Conservation (phyloP, 2,888 invertebrate species). For the Phymatocera aterrima region DNA sequence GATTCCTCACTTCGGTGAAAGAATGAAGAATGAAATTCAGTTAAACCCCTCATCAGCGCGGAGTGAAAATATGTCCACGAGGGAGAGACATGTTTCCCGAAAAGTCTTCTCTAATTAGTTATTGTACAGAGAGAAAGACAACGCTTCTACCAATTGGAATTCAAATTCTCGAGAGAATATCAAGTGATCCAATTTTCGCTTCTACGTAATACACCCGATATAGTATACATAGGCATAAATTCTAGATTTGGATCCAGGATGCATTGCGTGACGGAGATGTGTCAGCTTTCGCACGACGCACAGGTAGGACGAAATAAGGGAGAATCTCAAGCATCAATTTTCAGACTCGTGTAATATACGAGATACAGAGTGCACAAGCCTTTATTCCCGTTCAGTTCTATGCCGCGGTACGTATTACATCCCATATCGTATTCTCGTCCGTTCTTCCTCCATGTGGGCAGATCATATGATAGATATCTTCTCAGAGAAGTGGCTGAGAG, state of each 20-base stretch:
- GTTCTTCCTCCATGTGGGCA: constrained; percentile 12
- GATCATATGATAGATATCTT: too few species aligned
- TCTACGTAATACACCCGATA: too few species aligned
- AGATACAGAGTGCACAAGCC: background rate
- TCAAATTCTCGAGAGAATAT: too few species aligned
- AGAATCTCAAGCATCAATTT: constrained; percentile 25
- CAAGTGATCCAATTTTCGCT: too few species aligned
- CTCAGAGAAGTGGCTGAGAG: background rate
- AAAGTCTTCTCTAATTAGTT: too few species aligned
- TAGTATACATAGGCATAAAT: too few species aligned
- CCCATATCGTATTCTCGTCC: background rate
- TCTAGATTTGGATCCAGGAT: too few species aligned
- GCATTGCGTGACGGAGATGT: background rate
- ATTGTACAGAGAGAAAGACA: too few species aligned
- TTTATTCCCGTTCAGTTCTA: background rate
- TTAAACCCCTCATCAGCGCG: too few species aligned
- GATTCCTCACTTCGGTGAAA: background rate
- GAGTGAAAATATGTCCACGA: too few species aligned
- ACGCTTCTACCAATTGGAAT: too few species aligned
- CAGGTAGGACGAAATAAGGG: background rate
- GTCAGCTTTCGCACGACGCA: background rate
- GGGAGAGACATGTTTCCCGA: too few species aligned
- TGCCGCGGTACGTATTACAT: background rate
- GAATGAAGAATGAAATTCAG: background rate
- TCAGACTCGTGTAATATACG: constrained; percentile 8